phyloP scores from a whole-genome alignment of 30 jellyfish, hydroid and myxozoan genomes.

The Aurelia aurita region DNA sequence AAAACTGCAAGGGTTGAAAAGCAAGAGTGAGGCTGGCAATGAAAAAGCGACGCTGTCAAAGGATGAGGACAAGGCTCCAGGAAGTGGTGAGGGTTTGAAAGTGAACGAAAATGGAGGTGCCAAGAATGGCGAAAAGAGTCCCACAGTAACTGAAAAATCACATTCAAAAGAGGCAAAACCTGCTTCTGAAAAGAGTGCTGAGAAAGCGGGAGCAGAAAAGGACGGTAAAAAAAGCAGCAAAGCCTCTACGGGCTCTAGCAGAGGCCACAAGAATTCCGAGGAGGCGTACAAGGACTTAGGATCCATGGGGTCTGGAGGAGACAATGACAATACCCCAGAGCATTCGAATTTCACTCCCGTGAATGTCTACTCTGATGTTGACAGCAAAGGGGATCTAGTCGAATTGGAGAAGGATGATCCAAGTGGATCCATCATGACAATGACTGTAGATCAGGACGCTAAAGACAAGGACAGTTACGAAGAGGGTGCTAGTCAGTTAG shows the following conservation, averaged over 20 bases:
- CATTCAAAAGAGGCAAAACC: too few species aligned
- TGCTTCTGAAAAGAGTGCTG: too few species aligned
- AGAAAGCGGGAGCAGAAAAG: too few species aligned
- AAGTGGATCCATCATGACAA: slow-evolving; percentile 60
- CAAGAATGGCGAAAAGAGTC: too few species aligned
- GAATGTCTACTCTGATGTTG: slow-evolving; percentile 55
- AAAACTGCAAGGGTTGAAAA: too few species aligned
- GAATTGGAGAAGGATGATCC: slow-evolving; percentile 71
- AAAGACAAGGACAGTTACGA: slow-evolving; percentile 5
- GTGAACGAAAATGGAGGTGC: too few species aligned
- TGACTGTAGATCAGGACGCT: slow-evolving; percentile 72
- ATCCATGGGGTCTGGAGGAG: slow-evolving; percentile 17
- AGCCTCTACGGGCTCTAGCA: neutral
- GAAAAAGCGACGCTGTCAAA: too few species aligned
- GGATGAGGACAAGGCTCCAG: too few species aligned
- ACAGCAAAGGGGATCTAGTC: slow-evolving; percentile 54
- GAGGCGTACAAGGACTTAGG: slow-evolving; percentile 41
- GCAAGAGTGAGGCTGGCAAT: too few species aligned
- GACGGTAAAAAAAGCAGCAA: neutral
- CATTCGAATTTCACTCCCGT: slow-evolving; percentile 22
- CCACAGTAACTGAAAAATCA: too few species aligned
- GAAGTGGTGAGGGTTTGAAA: too few species aligned
- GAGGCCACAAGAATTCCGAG: neutral
- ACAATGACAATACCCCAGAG: neutral
- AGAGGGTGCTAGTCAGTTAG: slow-evolving; percentile 4